Conservation (phyloP, 2,888 invertebrate genomes). For the Mamestra brassicae region DNA sequence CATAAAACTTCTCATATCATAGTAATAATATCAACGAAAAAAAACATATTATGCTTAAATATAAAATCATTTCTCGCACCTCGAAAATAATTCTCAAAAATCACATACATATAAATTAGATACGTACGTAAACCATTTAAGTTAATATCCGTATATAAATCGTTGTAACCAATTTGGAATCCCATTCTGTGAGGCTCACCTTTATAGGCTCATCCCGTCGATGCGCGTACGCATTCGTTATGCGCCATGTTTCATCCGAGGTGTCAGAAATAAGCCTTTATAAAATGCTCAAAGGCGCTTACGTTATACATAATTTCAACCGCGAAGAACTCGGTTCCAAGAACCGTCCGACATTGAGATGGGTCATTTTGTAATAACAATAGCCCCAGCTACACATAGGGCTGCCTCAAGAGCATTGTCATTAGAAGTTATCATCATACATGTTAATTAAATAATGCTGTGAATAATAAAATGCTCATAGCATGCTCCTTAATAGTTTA, state of each 20-base stretch:
- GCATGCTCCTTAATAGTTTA: constrained; percentile 4
- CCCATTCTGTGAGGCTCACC: constrained; percentile 75
- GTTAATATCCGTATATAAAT: constrained; percentile 72
- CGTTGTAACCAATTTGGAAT: constrained; percentile 78
- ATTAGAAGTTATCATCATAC: constrained; percentile 27
- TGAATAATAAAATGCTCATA: constrained; percentile 42
- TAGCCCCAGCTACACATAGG: constrained; percentile 75
- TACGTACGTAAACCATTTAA: constrained; percentile 65
- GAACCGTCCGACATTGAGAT: constrained; percentile 89
- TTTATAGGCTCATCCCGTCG: constrained; percentile 71
- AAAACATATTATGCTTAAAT: constrained; percentile 9
- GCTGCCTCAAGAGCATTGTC: constrained; percentile 67
- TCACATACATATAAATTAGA: constrained; percentile 49
- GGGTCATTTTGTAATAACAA: constrained; percentile 90
- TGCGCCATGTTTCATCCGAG: constrained; percentile 86
- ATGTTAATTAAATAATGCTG: constrained; percentile 34
- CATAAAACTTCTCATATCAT: not conserved
- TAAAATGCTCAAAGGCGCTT: constrained; percentile 85
- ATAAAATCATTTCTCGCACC: constrained; percentile 43
- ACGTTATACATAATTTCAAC: constrained; percentile 73
- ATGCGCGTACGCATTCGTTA: constrained; percentile 80
- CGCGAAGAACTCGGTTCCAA: constrained; percentile 77
- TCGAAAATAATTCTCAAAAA: constrained; percentile 35
- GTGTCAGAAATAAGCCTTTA: constrained; percentile 89
- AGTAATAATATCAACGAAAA: not conserved